These are phyloP conservation scores for Brachyhypopomus gauderio DNA, from an alignment of 2,113 vertebrate genomes.

Conservation along the genomic window DNA sequence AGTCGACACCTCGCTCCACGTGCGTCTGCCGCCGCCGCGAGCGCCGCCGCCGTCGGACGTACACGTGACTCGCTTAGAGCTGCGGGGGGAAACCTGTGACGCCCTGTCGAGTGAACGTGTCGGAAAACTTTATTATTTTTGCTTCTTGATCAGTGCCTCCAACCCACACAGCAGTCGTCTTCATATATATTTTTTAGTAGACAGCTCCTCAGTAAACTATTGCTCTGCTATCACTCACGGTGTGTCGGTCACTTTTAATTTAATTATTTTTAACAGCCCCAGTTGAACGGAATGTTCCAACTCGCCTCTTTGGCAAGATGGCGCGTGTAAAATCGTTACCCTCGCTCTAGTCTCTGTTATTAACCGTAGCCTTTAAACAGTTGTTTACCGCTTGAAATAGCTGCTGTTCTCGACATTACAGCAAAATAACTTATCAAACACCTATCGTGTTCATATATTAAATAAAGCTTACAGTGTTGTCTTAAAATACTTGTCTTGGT, in stretches of 20 bases:
- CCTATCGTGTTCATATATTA: background rate
- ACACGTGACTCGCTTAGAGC: constrained; percentile 39
- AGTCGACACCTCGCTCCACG: constrained; percentile 54
- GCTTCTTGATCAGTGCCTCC: background rate
- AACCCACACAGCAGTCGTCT: too few relatives aligned
- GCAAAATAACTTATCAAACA: background rate
- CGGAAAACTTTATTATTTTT: background rate
- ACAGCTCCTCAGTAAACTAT: background rate
- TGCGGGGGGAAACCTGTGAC: constrained; percentile 20
- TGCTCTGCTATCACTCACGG: background rate
- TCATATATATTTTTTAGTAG: background rate
- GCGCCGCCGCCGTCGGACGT: constrained; percentile 49
- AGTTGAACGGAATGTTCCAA: constrained; percentile 32
- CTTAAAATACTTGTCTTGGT: background rate
- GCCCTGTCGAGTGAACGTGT: background rate
- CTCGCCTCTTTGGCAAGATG: background rate
- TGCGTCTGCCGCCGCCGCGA: constrained; percentile 39
- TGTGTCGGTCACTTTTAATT: background rate
- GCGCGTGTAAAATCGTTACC: background rate
- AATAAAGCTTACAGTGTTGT: background rate
- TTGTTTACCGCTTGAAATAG: background rate
- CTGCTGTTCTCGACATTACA: background rate
- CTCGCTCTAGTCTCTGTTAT: background rate
- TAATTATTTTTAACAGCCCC: background rate
- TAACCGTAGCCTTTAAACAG: background rate